A percentile compares a stretch with the other conserved stretches of the same genome.
Conservation (phyloP, 92 coral and sea anemone genomes). For the Heteractis magnifica region DNA sequence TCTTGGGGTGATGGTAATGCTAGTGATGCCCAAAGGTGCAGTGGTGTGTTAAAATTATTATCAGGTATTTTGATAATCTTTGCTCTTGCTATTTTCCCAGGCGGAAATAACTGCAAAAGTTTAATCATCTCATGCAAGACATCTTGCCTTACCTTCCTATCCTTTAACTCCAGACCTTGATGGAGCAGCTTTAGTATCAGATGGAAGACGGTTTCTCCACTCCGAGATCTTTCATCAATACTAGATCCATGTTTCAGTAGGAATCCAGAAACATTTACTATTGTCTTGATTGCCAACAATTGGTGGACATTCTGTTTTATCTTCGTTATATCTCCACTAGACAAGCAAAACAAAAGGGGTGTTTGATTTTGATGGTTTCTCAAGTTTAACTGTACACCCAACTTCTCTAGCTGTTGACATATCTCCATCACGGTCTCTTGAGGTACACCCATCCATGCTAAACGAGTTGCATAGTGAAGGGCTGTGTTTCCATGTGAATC, state of each 20-base stretch:
- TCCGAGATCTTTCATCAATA: not conserved
- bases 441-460: too few species aligned
- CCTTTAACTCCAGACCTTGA: not conserved
- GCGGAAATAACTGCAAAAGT: not conserved
- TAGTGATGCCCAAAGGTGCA: slow-evolving; percentile 30
- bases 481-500: too few species aligned
- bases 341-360: not conserved
- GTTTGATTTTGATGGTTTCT: not conserved
- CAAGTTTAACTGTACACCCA: not conserved
- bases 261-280: not conserved
- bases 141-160: not conserved
- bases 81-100: not conserved
- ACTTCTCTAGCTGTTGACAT: not conserved
- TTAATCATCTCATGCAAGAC: not conserved
- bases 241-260: not conserved
- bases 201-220: slow-evolving; percentile 21
- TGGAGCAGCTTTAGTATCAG: not conserved
- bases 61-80: not conserved
- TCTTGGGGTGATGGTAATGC: not conserved
- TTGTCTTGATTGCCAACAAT: not conserved
- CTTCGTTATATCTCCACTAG: not conserved
- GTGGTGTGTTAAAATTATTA: slow-evolving; percentile 9
- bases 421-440: too few species aligned
- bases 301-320: not conserved
- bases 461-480: too few species aligned